A percentile compares a stretch with the other conserved stretches of the same genome.
Evolutionary conservation across 2,888 invertebrate species (phyloP).

Genomic region (Meghimatium bilineatum): DNA sequence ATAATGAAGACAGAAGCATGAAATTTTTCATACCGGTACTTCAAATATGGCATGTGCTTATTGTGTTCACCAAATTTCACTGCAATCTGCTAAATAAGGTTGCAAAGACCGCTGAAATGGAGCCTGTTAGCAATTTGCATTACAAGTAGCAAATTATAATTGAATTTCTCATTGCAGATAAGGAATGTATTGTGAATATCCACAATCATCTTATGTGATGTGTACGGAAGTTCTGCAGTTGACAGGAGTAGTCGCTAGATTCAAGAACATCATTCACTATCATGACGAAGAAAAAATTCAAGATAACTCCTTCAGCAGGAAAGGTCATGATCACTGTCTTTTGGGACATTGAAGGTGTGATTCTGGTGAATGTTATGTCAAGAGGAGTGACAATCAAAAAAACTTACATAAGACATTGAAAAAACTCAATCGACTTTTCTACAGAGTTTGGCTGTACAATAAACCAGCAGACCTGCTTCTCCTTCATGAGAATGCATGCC

Average conservation of each 20-base stretch:
- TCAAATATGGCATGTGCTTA: background rate
- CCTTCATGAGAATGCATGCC: too few relatives aligned
- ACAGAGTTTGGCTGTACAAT: too few relatives aligned
- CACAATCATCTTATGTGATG: constrained; percentile 4
- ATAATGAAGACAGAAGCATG: background rate
- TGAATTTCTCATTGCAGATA: constrained; percentile 6
- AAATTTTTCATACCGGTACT: background rate
- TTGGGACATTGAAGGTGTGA: too few relatives aligned
- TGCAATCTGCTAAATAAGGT: background rate
- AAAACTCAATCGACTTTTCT: too few relatives aligned
- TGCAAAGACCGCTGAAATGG: background rate
- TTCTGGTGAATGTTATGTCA: too few relatives aligned
- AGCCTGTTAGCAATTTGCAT: background rate
- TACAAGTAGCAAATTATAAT: background rate
- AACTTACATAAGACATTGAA: too few relatives aligned
- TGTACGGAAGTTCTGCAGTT: background rate
- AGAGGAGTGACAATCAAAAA: too few relatives aligned
- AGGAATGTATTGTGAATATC: constrained; percentile 16
- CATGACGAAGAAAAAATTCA: too few relatives aligned
- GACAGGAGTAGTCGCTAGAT: background rate
- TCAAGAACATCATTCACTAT: too few relatives aligned
- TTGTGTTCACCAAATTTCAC: background rate
- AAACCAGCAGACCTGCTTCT: too few relatives aligned
- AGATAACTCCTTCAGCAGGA: too few relatives aligned
- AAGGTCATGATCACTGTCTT: too few relatives aligned